These are phyloP conservation scores for Emmelina monodactyla DNA, from an alignment of 2,888 invertebrate genomes.

Conservation along the genomic window DNA sequence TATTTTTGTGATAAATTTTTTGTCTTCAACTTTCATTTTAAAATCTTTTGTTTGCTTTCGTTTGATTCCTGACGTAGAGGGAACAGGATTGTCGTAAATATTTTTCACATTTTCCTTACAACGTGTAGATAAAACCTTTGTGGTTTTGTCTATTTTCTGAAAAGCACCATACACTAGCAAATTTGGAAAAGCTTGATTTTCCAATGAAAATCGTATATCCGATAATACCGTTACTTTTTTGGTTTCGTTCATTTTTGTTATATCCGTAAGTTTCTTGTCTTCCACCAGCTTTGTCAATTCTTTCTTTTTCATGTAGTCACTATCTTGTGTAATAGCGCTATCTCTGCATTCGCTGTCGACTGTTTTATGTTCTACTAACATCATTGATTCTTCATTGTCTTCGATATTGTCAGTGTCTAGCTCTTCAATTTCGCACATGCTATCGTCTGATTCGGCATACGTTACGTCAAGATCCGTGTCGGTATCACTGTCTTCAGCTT, in stretches of 20 bases:
- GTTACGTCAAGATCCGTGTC: constrained; percentile 6
- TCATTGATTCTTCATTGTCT: constrained; percentile 6
- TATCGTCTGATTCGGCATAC: constrained; percentile 9
- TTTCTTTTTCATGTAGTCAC: not conserved
- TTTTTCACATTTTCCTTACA: not conserved
- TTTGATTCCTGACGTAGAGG: constrained; percentile 6
- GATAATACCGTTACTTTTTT: constrained; percentile 6
- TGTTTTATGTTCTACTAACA: constrained; percentile 5
- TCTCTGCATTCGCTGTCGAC: constrained; percentile 1
- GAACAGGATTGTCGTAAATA: constrained; percentile 5
- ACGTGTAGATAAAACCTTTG: not conserved
- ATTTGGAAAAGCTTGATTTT: constrained; percentile 5
- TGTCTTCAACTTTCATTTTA: constrained; percentile 2
- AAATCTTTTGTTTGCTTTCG: constrained; percentile 5
- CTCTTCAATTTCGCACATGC: constrained; percentile 7
- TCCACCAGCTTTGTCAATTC: not conserved
- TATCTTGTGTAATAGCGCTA: not conserved
- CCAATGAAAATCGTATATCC: constrained; percentile 5
- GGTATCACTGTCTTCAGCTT: constrained; percentile 4
- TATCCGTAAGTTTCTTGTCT: constrained; percentile 1
- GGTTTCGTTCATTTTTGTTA: not conserved
- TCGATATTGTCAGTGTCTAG: constrained; percentile 2
- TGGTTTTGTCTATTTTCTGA: constrained; percentile 1
- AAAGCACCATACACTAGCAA: not conserved
- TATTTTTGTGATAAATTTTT: no score